These are phyloP conservation scores for Bradysia coprophila DNA, from an alignment of 1,140 invertebrate species.

Conservation along the genomic window DNA sequence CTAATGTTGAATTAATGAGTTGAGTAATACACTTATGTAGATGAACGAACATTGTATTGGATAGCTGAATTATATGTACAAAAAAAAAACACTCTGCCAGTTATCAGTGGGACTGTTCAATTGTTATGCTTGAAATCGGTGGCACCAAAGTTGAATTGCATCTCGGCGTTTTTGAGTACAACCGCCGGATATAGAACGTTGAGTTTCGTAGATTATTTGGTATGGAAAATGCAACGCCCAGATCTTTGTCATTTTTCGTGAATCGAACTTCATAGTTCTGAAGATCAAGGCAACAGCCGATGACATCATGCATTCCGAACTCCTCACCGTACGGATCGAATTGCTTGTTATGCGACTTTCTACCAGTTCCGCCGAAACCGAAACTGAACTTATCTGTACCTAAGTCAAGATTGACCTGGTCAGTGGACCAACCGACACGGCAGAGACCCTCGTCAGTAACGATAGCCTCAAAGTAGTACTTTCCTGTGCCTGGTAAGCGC, in stretches of 20 bases:
- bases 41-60: no score
- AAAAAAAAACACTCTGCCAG: no score
- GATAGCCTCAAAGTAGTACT: slow-evolving; percentile 86
- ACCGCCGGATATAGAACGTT: slow-evolving; percentile 82
- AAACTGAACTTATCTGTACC: slow-evolving; percentile 64
- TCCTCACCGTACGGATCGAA: slow-evolving; percentile 93
- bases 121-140: slow-evolving; percentile 70
- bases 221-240: slow-evolving; percentile 78
- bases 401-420: slow-evolving; percentile 38
- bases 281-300: slow-evolving; percentile 82
- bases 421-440: slow-evolving; percentile 89
- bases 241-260: slow-evolving; percentile 77
- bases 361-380: slow-evolving; percentile 98
- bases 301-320: slow-evolving; percentile 88
- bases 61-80: no score
- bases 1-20: no score
- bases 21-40: no score
- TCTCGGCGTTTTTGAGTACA: slow-evolving; percentile 95
- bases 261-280: slow-evolving; percentile 67
- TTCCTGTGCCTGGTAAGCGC: slow-evolving; percentile 47
- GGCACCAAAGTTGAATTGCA: slow-evolving; percentile 91
- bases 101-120: no score
- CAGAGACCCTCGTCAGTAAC: slow-evolving; percentile 95
- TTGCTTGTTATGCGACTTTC: slow-evolving; percentile 88
- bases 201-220: slow-evolving; percentile 48